Evolutionary conservation across 2,113 vertebrate genomes (phyloP).

Genomic region (Crotophaga sulcirostris): DNA sequence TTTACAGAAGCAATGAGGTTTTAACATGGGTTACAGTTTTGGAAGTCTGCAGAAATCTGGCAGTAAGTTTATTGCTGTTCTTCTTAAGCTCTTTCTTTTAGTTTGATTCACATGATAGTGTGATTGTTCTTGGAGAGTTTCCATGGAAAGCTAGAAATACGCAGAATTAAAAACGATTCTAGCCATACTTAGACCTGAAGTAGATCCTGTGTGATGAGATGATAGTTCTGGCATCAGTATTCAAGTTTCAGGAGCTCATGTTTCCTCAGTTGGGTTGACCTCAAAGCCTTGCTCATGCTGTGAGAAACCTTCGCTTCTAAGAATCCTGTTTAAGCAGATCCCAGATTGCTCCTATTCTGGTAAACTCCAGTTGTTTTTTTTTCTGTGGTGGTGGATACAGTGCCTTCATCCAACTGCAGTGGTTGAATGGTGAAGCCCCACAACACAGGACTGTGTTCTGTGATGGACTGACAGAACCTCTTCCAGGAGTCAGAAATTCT

Average conservation of each 20-base stretch:
- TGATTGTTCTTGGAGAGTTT: background rate
- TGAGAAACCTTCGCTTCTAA: background rate
- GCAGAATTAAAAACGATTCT: background rate
- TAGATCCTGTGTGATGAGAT: background rate
- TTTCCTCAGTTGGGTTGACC: background rate
- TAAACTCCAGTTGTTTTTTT: background rate
- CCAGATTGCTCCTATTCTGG: background rate
- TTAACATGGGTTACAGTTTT: background rate
- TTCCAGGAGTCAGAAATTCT: background rate
- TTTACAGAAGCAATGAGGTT: background rate
- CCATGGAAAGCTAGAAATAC: background rate
- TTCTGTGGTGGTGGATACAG: background rate
- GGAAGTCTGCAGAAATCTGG: background rate
- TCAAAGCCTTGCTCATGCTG: background rate
- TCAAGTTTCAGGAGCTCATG: background rate
- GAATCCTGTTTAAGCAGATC: background rate
- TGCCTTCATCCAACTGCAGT: accelerated
- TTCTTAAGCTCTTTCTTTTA: background rate
- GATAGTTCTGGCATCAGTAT: background rate
- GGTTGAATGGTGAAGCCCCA: background rate
- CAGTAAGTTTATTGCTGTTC: background rate
- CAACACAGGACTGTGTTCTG: background rate
- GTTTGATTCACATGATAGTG: background rate
- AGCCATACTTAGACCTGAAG: background rate
- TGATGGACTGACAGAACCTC: background rate